A percentile compares a stretch with the other conserved stretches of the same genome.
Conservation (phyloP, 2,113 vertebrate genomes). For the Pavo muticus region DNA sequence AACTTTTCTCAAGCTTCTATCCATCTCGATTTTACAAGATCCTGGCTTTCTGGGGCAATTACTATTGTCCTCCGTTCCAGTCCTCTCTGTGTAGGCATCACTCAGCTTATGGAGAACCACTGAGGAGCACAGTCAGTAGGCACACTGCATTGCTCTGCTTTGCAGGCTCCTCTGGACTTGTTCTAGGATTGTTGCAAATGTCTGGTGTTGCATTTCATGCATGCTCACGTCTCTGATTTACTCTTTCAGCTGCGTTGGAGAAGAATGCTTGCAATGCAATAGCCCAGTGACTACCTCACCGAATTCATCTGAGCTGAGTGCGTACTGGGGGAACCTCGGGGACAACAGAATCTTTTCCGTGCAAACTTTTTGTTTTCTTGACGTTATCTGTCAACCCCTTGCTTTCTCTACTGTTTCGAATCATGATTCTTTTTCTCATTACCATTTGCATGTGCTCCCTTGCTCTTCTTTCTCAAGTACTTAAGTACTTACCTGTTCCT, state of each 20-base stretch:
- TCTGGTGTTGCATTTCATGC: not conserved
- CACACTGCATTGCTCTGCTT: not conserved
- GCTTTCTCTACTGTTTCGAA: not conserved
- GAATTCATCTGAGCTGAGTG: not conserved
- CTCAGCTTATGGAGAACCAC: not conserved
- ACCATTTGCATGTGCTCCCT: not conserved
- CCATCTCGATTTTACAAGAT: not conserved
- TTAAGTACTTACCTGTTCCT: not conserved
- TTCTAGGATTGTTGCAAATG: not conserved
- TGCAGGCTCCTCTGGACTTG: not conserved
- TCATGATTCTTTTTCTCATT: not conserved
- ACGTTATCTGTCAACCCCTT: not conserved
- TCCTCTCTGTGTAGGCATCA: not conserved
- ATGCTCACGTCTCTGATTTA: not conserved
- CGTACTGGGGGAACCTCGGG: not conserved
- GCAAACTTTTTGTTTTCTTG: not conserved
- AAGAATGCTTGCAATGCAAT: conserved; percentile 43
- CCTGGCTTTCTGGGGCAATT: not conserved
- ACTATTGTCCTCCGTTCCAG: not conserved
- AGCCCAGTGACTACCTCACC: not conserved
- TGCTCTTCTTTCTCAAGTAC: not conserved
- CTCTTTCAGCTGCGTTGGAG: conserved; percentile 52
- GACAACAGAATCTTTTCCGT: not conserved
- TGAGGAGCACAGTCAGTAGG: not conserved
- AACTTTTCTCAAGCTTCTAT: not conserved